Evolutionary conservation across 2,113 vertebrate species (phyloP).

Genomic region (Nothobranchius furzeri): DNA sequence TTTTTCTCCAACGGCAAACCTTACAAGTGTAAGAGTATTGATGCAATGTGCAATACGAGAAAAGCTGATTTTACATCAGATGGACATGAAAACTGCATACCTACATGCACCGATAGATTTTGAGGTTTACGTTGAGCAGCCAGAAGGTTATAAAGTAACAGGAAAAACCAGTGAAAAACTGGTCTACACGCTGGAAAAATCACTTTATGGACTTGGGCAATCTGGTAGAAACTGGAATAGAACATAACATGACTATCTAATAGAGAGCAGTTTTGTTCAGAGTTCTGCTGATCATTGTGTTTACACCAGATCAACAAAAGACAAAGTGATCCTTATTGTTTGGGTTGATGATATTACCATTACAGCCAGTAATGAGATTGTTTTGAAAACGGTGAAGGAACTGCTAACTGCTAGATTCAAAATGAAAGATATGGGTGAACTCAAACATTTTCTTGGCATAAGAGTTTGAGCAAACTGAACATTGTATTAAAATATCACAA

Average conservation of each 20-base stretch:
- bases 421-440: too few species aligned
- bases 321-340: not conserved
- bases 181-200: not conserved
- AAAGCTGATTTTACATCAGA: not conserved
- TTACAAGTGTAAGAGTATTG: not conserved
- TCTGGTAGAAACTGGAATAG: not conserved
- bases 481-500: too few species aligned
- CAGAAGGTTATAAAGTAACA: conserved; percentile 1
- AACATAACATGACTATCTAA: not conserved
- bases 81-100: not conserved
- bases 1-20: conserved; percentile 1
- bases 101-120: conserved; percentile 14
- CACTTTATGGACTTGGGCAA: not conserved
- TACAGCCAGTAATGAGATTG: not conserved
- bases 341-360: not conserved
- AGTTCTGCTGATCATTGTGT: not conserved
- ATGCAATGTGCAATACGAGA: conserved; percentile 20
- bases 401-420: not conserved
- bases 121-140: conserved; percentile 6
- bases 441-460: too few species aligned
- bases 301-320: not conserved
- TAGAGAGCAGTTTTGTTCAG: not conserved
- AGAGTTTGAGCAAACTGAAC: too few species aligned
- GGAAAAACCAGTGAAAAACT: not conserved
- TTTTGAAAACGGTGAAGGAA: not conserved